Evolutionary conservation across 2,797 vertebrate species (phyloP).

Genomic region (Karalla daura): DNA sequence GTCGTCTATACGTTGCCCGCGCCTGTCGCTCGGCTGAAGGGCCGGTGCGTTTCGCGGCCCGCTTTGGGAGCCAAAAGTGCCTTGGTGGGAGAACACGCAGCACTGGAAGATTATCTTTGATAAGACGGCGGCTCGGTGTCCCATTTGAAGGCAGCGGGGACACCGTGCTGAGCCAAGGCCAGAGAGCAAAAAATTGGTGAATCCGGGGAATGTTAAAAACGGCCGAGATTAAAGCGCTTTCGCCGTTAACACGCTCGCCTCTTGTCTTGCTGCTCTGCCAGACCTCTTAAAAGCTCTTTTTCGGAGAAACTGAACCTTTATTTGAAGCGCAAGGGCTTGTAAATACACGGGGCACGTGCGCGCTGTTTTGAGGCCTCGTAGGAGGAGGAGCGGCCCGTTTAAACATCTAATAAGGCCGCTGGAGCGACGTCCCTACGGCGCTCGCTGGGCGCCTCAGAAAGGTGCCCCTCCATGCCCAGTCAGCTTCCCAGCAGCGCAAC

Average conservation of each 20-base stretch:
- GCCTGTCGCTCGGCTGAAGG: slow-evolving; percentile 48
- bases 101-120: slow-evolving; percentile 59
- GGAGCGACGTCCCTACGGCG: slow-evolving; percentile 42
- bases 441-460: slow-evolving; percentile 49
- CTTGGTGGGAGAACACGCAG: slow-evolving; percentile 64
- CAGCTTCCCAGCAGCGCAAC: slow-evolving; percentile 44
- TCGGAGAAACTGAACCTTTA: slow-evolving; percentile 21
- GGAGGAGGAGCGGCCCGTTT: slow-evolving; percentile 29
- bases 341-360: slow-evolving; percentile 16
- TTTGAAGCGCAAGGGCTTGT: slow-evolving; percentile 25
- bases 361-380: slow-evolving; percentile 28
- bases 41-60: slow-evolving; percentile 55
- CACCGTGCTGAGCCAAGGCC: slow-evolving; percentile 12
- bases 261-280: background rate
- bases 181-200: background rate
- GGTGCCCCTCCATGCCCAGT: slow-evolving; percentile 53
- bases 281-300: slow-evolving; percentile 15
- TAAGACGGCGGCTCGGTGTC: slow-evolving; percentile 22
- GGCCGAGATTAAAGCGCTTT: slow-evolving; percentile 13
- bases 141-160: slow-evolving; percentile 25
- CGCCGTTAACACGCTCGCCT: slow-evolving; percentile 25
- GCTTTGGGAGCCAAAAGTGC: slow-evolving; percentile 23
- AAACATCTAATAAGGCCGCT: slow-evolving; percentile 49
- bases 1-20: slow-evolving; percentile 58
- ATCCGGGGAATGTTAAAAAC: slow-evolving; percentile 5